Conservation (phyloP, 1,140 invertebrate genomes). For the Phymorhynchus buccinoides region DNA sequence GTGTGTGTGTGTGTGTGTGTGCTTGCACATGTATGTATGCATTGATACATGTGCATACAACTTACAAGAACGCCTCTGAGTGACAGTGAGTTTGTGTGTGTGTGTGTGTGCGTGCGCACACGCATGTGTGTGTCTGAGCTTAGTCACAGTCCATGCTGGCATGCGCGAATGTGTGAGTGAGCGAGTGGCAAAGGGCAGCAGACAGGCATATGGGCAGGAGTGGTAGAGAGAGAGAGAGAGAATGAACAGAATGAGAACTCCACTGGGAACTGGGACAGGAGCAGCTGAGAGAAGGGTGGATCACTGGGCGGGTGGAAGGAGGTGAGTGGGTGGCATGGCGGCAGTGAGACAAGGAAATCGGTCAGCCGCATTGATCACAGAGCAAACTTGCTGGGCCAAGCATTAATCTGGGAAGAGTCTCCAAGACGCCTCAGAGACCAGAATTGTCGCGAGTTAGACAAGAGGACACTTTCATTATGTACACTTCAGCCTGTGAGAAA, state of each 20-base stretch:
- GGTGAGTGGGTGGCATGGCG: not conserved
- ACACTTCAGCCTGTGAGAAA: too few relatives aligned
- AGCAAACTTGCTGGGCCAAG: not conserved
- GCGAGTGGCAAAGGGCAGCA: constrained; percentile 1
- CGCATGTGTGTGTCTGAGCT: constrained; percentile 18
- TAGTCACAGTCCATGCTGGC: not conserved
- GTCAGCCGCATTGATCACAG: not conserved
- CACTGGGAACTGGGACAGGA: not conserved
- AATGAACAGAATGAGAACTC: too few relatives aligned
- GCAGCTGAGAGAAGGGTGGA: not conserved
- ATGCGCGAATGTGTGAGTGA: not conserved
- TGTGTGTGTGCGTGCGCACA: constrained; percentile 21
- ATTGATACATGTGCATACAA: not conserved
- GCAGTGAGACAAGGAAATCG: not conserved
- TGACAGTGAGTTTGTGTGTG: constrained; percentile 25
- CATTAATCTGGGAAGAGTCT: not conserved
- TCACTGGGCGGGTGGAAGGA: not conserved
- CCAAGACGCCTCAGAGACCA: too few relatives aligned
- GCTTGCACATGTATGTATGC: not conserved
- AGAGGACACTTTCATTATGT: too few relatives aligned
- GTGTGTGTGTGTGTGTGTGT: constrained; percentile 13
- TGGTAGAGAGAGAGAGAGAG: too few relatives aligned
- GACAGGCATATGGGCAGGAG: not conserved
- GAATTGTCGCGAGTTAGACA: too few relatives aligned
- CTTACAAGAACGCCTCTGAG: not conserved